Conservation (phyloP, 2,113 vertebrate genomes). For the Oryctolagus cuniculus region mOryCun1.1 NC_091432.1:95994001-95994500, state of each 20-base stretch:
- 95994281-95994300: background rate
- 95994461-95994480: background rate
- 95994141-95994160: background rate
- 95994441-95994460: slow-evolving; percentile 7
- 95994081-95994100: background rate
- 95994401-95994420: background rate
- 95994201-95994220: background rate
- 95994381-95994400: background rate
- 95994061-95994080: background rate
- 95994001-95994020: background rate
- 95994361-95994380: background rate
- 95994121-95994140: background rate
- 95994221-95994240: background rate
- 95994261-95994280: background rate
- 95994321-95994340: background rate
- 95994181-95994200: background rate
- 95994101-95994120: background rate
- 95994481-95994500: background rate
- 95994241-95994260: background rate
- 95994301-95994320: background rate
- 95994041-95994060: background rate
- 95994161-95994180: background rate
- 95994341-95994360: background rate
- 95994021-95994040: background rate
- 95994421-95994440: background rate